Conservation (phyloP, 2,113 vertebrate genomes). For the Bothrops jararaca region DNA sequence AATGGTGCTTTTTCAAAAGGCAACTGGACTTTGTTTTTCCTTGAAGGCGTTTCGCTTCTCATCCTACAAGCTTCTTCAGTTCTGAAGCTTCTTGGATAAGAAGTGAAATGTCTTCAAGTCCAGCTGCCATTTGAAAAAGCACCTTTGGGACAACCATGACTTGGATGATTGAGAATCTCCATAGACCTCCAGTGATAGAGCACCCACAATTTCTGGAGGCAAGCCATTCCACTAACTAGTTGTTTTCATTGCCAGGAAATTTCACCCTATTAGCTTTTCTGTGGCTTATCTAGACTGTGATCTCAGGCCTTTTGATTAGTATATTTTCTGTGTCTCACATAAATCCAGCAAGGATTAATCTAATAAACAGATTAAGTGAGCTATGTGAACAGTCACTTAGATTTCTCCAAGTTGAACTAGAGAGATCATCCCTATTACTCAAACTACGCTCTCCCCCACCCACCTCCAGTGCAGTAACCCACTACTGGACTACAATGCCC, state of each 20-base stretch:
- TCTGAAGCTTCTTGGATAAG: background rate
- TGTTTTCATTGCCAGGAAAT: background rate
- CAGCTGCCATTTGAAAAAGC: background rate
- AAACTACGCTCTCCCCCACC: background rate
- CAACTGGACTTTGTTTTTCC: background rate
- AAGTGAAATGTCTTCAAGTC: background rate
- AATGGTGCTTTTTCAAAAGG: background rate
- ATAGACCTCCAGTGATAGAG: no score
- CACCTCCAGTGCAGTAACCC: background rate
- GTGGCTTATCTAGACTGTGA: background rate
- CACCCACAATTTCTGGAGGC: no score
- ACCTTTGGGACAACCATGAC: background rate
- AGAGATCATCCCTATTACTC: background rate
- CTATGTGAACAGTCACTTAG: rapidly evolving
- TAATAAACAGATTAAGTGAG: background rate
- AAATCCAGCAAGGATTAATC: background rate
- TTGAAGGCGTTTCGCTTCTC: background rate
- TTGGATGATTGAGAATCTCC: background rate
- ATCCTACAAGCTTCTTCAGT: background rate
- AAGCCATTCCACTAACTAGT: background rate
- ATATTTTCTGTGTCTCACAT: background rate
- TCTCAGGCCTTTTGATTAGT: background rate
- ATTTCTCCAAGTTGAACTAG: background rate
- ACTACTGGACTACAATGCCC: background rate
- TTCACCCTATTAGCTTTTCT: background rate